Evolutionary conservation across 2,113 vertebrate species (phyloP).

Genomic region (Dromaius novaehollandiae): DNA sequence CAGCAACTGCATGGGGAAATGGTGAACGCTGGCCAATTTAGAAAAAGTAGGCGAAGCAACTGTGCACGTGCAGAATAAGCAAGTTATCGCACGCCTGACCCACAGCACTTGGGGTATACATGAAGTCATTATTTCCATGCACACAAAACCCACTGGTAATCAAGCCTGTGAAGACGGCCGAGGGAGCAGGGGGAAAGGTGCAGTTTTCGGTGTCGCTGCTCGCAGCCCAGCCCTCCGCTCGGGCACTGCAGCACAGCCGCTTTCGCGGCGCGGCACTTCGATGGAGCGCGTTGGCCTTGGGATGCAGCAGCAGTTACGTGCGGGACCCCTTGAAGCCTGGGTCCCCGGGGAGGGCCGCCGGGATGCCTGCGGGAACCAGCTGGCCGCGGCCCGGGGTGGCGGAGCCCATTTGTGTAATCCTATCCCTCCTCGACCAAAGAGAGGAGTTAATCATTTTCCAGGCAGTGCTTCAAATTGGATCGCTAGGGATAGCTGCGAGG

Average conservation of each 20-base stretch:
- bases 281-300: slow-evolving; percentile 43
- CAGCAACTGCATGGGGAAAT: rapidly evolving
- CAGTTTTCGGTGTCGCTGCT: background rate
- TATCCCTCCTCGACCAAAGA: slow-evolving; percentile 12
- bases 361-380: slow-evolving; percentile 35
- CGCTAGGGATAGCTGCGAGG: slow-evolving; percentile 36
- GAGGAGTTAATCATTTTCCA: slow-evolving; percentile 65
- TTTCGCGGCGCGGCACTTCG: background rate
- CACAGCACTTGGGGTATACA: rapidly evolving
- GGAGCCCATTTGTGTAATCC: background rate
- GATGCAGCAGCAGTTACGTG: slow-evolving; percentile 37
- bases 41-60: background rate
- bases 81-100: background rate
- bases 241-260: background rate
- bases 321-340: background rate
- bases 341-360: slow-evolving; percentile 10
- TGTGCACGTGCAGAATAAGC: background rate
- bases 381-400: background rate
- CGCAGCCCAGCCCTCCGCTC: background rate
- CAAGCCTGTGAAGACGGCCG: background rate
- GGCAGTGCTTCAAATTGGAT: slow-evolving; percentile 64
- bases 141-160: background rate
- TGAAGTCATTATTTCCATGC: background rate
- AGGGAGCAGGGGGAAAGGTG: background rate
- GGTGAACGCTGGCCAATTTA: background rate